Evolutionary conservation across 1,140 invertebrate genomes (phyloP), one percentile per base, ranked within the genome.

Genomic region (Drosophila dunni): DNA sequence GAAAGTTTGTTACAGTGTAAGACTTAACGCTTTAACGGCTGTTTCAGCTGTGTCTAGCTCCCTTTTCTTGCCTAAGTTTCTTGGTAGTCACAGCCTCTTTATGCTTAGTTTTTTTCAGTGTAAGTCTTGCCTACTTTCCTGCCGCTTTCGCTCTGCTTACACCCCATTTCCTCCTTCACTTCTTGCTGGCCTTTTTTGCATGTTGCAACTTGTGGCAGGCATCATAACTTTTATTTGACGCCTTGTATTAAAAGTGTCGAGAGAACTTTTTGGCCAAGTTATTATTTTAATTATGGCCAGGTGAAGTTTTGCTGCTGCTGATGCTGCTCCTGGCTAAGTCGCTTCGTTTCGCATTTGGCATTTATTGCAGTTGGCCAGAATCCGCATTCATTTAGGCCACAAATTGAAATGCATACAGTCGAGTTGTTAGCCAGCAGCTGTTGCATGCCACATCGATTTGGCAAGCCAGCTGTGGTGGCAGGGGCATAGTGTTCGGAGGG

Each of bases 391-490:
- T 74, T 74, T 74, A 51, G 75, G 71, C 62, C 77, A 64, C 81
- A 78, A 85, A 56, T 85, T 85, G 77, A 86, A 81, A 85, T 85
- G 82, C 82, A 86, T 36, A 53, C 58, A 34, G 45, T 33, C 42
- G 58, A 84, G 69, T 77, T 85, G 81, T 75, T 81, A 80, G 70
- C 70, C 13, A 54, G 48, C 83, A 88, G 83, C 84, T 88, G 83
- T 88, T 88, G 83, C 83, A 83, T 88, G 83, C 83, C 84, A 68
- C 79, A 88, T 72, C 78, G 78, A 66, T 75, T 80, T 62, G 81
- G 48, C 40, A 53, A 40, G 46, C n/a, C 3, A 13, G 48, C 20
- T 1, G 24, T n/a, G 48, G 2, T 11, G 34, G 53, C 36, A 40
- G 54, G 8, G 38, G 2, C 10, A 10, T 3, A n/a, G 3, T 1